These are phyloP conservation scores for Theretra japonica DNA, from an alignment of 2,888 invertebrate genomes.

Conservation along the genomic window DNA sequence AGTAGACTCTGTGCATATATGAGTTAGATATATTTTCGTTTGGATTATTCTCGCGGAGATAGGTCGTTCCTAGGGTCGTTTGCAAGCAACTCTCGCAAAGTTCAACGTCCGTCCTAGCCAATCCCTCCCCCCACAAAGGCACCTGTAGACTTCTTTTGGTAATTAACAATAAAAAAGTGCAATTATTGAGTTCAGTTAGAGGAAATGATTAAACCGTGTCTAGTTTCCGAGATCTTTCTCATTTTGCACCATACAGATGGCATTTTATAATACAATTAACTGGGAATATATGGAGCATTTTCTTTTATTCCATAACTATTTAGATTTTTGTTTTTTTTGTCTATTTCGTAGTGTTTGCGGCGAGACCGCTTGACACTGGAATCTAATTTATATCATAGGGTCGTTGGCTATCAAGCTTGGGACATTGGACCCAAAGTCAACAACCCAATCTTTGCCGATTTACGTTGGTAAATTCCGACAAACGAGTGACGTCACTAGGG, in stretches of 20 bases:
- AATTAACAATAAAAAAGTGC: slow-evolving; percentile 71
- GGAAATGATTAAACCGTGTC: slow-evolving; percentile 36
- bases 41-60: slow-evolving; percentile 46
- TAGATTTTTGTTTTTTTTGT: slow-evolving; percentile 10
- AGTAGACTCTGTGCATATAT: slow-evolving; percentile 46
- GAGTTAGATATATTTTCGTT: slow-evolving; percentile 51
- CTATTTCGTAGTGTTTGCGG: background rate
- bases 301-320: slow-evolving; percentile 7
- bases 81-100: slow-evolving; percentile 58
- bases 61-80: slow-evolving; percentile 49
- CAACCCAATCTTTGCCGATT: slow-evolving; percentile 21
- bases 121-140: slow-evolving; percentile 53
- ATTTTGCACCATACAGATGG: slow-evolving; percentile 18
- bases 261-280: slow-evolving; percentile 21
- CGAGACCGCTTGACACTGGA: slow-evolving; percentile 1
- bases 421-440: slow-evolving; percentile 25
- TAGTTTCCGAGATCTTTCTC: slow-evolving; percentile 20
- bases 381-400: slow-evolving; percentile 25
- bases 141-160: slow-evolving; percentile 72
- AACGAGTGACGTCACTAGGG: background rate
- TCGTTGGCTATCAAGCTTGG: slow-evolving; percentile 22
- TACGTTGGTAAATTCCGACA: slow-evolving; percentile 16
- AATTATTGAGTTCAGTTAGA: slow-evolving; percentile 63
- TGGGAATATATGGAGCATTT: slow-evolving; percentile 16
- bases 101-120: slow-evolving; percentile 81